Conservation (phyloP, 1,140 invertebrate genomes). For the Pararge aegeria region DNA sequence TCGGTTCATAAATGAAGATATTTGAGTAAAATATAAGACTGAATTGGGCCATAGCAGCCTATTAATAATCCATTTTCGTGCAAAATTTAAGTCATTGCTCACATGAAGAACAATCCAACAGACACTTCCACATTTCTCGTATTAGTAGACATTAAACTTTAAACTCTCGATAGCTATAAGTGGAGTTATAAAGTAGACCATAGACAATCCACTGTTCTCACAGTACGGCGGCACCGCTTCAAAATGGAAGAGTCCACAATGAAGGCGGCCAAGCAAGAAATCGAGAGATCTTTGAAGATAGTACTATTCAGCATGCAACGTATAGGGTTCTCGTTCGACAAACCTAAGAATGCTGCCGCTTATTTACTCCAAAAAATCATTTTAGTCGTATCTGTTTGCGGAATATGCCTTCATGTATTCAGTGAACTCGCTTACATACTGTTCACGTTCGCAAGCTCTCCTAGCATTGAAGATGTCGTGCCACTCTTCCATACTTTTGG, state of each 20-base stretch:
- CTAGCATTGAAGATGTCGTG: slow-evolving; percentile 64
- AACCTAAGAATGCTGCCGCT: slow-evolving; percentile 29
- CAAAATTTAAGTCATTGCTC: no score
- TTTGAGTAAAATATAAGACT: no score
- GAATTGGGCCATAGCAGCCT: no score
- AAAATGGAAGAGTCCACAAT: slow-evolving; percentile 41
- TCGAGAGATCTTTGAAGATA: slow-evolving; percentile 49
- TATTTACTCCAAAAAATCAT: slow-evolving; percentile 50
- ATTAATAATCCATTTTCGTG: no score
- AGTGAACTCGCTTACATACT: slow-evolving; percentile 62
- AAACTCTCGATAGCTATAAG: no score
- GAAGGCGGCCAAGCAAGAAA: slow-evolving; percentile 55
- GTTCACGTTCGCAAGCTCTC: slow-evolving; percentile 59
- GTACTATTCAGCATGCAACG: slow-evolving; percentile 55
- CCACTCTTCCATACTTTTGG: slow-evolving; percentile 70
- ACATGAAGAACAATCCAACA: slow-evolving; percentile 1
- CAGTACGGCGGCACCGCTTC: not conserved
- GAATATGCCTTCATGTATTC: slow-evolving; percentile 66
- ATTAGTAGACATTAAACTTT: no score
- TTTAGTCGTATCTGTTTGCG: slow-evolving; percentile 47
- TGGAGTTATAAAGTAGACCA: not conserved
- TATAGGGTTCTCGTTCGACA: slow-evolving; percentile 57
- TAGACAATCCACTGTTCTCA: not conserved
- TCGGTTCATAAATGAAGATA: no score
- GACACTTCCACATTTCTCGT: not conserved